Conservation (phyloP, 2,888 invertebrate genomes). For the Panopea generosa region DNA sequence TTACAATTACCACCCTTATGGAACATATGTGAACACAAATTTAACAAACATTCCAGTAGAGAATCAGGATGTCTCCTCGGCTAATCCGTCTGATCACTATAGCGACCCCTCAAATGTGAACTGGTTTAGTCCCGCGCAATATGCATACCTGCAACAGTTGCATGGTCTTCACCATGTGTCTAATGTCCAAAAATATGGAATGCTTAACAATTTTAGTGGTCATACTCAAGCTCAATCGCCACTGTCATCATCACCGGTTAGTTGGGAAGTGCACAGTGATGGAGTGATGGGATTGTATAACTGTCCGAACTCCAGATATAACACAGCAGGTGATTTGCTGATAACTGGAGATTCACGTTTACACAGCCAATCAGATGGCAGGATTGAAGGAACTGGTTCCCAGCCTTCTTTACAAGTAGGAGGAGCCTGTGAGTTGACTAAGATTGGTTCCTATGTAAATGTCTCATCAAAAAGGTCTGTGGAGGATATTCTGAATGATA, state of each 20-base stretch:
- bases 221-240: constrained; percentile 34
- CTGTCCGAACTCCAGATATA: constrained; percentile 25
- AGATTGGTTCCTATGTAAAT: constrained; percentile 59
- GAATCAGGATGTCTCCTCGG: constrained; percentile 34
- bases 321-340: constrained; percentile 42
- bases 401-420: constrained; percentile 25
- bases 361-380: constrained; percentile 41
- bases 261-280: constrained; percentile 43
- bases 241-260: constrained; percentile 19
- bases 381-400: constrained; percentile 16
- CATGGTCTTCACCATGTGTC: constrained; percentile 42
- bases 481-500: constrained; percentile 75
- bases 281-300: constrained; percentile 46
- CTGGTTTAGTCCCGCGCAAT: constrained; percentile 53
- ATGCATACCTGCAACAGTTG: constrained; percentile 53
- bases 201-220: constrained; percentile 37
- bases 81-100: constrained; percentile 30
- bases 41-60: constrained; percentile 71
- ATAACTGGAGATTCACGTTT: constrained; percentile 26
- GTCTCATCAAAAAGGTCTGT: constrained; percentile 73
- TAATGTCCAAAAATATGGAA: constrained; percentile 29
- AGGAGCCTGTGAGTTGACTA: constrained; percentile 39
- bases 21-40: constrained; percentile 70
- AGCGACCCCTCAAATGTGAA: constrained; percentile 53
- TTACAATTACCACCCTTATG: constrained; percentile 46